phyloP scores from a whole-genome alignment of 2,113 vertebrate genomes.

The Spheniscus mendiculus region DNA sequence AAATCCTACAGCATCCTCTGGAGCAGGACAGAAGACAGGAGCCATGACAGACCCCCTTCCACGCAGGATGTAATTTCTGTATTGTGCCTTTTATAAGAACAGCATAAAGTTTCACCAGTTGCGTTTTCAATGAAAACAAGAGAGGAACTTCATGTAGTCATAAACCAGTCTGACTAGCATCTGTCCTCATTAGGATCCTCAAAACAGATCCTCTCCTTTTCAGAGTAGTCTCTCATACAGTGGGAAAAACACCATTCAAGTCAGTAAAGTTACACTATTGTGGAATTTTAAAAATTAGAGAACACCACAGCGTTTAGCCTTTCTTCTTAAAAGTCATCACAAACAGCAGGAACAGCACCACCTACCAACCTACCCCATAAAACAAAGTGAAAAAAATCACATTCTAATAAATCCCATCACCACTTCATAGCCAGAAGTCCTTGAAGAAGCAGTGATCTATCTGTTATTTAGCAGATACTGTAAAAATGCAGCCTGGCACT shows the following conservation, averaged over 20 bases:
- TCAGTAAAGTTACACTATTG: not conserved
- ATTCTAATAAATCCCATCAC: not conserved
- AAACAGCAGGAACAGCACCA: not conserved
- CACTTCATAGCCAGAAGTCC: not conserved
- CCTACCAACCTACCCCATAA: not conserved
- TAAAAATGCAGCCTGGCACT: not conserved
- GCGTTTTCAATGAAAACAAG: not conserved
- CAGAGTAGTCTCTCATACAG: not conserved
- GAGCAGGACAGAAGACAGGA: not conserved
- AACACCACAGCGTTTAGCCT: not conserved
- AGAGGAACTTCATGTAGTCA: not conserved
- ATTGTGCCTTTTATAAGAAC: not conserved
- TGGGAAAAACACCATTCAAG: not conserved
- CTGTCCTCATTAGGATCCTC: not conserved
- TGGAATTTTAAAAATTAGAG: not conserved
- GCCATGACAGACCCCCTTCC: not conserved
- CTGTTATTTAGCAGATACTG: not conserved
- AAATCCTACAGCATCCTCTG: not conserved
- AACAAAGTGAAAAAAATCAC: not conserved
- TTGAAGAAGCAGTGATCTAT: not conserved
- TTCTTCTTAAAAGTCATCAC: not conserved
- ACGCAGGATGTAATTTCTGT: not conserved
- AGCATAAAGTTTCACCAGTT: not conserved
- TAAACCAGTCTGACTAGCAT: not conserved
- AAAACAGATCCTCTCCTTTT: not conserved